Evolutionary conservation across 2,113 vertebrate genomes (phyloP).

Genomic region (Ardeotis arabs): DNA sequence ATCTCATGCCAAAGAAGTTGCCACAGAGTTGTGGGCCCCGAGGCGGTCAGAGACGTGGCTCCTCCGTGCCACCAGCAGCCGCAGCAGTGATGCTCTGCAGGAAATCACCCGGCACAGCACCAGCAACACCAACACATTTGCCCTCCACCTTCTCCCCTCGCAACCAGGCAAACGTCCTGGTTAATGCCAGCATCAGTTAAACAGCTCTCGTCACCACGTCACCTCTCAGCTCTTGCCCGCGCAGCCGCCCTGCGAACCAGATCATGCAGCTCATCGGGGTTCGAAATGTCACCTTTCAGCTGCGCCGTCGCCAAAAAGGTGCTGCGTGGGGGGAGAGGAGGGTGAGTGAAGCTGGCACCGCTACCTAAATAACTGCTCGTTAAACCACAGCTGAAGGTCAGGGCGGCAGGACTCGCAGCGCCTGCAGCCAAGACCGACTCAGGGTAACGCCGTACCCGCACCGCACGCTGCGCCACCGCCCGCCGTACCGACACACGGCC

Average conservation of each 20-base stretch:
- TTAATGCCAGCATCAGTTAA: neutral
- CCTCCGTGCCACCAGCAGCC: neutral
- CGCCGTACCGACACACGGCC: neutral
- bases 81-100: neutral
- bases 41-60: neutral
- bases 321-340: neutral
- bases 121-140: neutral
- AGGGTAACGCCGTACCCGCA: neutral
- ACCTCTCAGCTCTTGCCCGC: neutral
- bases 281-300: slow-evolving; percentile 29
- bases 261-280: neutral
- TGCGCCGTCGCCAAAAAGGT: neutral
- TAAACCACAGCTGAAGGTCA: slow-evolving; percentile 2
- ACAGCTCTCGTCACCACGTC: slow-evolving; percentile 16
- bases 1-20: neutral
- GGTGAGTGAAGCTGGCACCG: neutral
- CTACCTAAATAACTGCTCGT: neutral
- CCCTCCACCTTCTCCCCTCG: neutral
- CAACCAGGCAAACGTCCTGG: neutral
- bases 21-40: neutral
- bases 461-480: neutral
- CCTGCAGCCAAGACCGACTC: neutral
- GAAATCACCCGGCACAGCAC: neutral
- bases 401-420: neutral
- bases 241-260: neutral